A percentile compares a stretch with the other conserved stretches of the same genome.
Evolutionary conservation across 2,888 invertebrate genomes (phyloP).

Genomic region (Tridacna gigas): DNA sequence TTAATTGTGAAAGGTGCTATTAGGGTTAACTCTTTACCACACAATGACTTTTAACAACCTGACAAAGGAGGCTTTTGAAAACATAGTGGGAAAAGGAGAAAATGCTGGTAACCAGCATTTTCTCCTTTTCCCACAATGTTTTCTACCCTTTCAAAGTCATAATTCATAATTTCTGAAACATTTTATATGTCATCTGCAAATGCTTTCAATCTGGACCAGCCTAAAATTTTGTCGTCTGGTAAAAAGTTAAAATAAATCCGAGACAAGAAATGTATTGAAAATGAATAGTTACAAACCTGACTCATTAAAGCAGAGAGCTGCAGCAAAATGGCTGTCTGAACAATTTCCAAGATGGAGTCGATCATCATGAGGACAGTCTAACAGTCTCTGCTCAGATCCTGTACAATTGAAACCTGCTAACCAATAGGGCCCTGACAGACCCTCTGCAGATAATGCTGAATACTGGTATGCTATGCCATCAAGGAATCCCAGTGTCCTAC

Average conservation of each 20-base stretch:
- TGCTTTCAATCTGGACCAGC: background rate
- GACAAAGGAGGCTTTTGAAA: too few species aligned
- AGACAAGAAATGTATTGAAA: too few species aligned
- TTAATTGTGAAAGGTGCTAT: too few species aligned
- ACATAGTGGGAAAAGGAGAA: background rate
- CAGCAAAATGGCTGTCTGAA: constrained; percentile 71
- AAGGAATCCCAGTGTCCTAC: constrained; percentile 67
- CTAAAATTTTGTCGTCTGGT: too few species aligned
- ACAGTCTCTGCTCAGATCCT: constrained; percentile 70
- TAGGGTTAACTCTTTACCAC: too few species aligned
- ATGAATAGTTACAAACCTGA: constrained; percentile 55
- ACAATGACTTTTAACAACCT: too few species aligned
- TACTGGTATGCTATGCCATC: constrained; percentile 72
- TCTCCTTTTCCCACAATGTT: background rate
- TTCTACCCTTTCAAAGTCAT: too few species aligned
- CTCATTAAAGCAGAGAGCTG: constrained; percentile 76
- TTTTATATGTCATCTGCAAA: too few species aligned
- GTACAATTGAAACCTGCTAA: constrained; percentile 76
- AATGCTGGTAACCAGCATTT: background rate
- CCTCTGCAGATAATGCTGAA: constrained; percentile 51
- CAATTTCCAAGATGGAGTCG: constrained; percentile 75
- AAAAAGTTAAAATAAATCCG: too few species aligned
- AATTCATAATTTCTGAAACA: too few species aligned
- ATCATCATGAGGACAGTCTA: constrained; percentile 71
- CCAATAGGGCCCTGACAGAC: constrained; percentile 75